A percentile compares a stretch with the other conserved stretches of the same genome.
These are phyloP conservation scores for Axinella damicornis DNA, from an alignment of 37 sponge, comb jelly and placozoan species.

Conservation along the genomic window DNA sequence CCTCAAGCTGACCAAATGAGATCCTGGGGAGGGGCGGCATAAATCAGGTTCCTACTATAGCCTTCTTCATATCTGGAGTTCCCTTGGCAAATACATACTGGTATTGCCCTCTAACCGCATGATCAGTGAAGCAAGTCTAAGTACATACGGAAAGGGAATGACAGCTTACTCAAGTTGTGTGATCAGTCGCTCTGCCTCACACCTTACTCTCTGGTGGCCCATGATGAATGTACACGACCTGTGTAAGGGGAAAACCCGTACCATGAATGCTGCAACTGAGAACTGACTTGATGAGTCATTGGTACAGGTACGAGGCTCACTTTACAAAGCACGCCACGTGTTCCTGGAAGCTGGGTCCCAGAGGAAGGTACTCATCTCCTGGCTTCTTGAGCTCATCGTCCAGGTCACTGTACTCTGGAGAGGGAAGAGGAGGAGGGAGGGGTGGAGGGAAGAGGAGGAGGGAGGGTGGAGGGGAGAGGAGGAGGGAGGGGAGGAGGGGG, in stretches of 20 bases:
- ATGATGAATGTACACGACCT: background rate
- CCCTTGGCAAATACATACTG: too few relatives aligned
- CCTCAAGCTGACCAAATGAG: background rate
- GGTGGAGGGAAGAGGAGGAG: too few relatives aligned
- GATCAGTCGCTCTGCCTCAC: background rate
- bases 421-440: background rate
- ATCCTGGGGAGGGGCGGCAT: background rate
- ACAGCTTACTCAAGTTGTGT: constrained; percentile 19
- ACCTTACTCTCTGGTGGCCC: background rate
- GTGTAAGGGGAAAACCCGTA: background rate
- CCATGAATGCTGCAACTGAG: too few relatives aligned
- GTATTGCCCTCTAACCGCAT: too few relatives aligned
- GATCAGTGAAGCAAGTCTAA: too few relatives aligned
- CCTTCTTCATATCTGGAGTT: too few relatives aligned
- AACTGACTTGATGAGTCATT: background rate
- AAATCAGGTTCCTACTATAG: too few relatives aligned
- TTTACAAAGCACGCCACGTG: constrained; percentile 32
- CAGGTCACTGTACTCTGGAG: constrained; percentile 52
- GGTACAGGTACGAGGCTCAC: background rate
- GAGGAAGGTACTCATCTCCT: constrained; percentile 54
- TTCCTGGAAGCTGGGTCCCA: constrained; percentile 71
- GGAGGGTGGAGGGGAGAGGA: too few relatives aligned
- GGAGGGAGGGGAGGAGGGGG: too few relatives aligned
- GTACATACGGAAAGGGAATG: too few relatives aligned
- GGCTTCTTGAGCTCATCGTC: background rate